phyloP scores from a whole-genome alignment of 2,888 invertebrate genomes.

The Azorinus chamasolen region DNA sequence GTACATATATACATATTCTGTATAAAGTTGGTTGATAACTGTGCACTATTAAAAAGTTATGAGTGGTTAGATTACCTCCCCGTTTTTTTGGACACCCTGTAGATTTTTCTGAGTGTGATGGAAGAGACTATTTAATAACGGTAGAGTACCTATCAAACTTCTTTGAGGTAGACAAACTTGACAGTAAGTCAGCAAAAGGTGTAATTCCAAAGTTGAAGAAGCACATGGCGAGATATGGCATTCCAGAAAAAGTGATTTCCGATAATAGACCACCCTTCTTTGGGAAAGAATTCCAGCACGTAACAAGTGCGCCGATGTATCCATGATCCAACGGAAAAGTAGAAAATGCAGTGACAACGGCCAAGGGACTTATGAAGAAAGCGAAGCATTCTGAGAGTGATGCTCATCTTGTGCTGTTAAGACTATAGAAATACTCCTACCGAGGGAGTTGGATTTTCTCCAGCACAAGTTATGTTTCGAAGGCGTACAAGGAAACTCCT shows the following conservation, averaged over 20 bases:
- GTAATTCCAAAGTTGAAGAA: conserved; percentile 42
- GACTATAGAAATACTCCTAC: conserved; percentile 47
- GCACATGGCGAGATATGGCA: conserved; percentile 32
- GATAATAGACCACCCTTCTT: conserved; percentile 43
- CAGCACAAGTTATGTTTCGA: conserved; percentile 24
- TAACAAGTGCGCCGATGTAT: conserved; percentile 20
- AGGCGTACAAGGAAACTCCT: conserved; percentile 23
- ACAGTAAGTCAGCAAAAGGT: conserved; percentile 13
- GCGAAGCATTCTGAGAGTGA: conserved; percentile 30
- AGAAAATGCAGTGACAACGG: conserved; percentile 48
- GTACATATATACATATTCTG: too few relatives aligned
- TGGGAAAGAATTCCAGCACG: conserved; percentile 31
- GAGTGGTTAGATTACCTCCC: too few relatives aligned
- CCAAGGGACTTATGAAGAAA: conserved; percentile 45
- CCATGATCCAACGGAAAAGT: conserved; percentile 34
- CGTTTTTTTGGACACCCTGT: too few relatives aligned
- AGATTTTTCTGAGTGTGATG: conserved; percentile 50
- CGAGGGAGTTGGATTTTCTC: background rate
- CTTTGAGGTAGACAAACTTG: conserved; percentile 45
- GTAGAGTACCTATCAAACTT: conserved; percentile 48
- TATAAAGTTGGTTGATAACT: conserved; percentile 31
- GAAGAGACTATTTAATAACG: conserved; percentile 35
- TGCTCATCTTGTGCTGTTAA: conserved; percentile 26
- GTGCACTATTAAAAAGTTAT: conserved; percentile 43
- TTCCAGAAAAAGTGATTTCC: conserved; percentile 22